phyloP scores from a whole-genome alignment of 2,888 invertebrate genomes.

The Zaprionus obscuricornis region DNA sequence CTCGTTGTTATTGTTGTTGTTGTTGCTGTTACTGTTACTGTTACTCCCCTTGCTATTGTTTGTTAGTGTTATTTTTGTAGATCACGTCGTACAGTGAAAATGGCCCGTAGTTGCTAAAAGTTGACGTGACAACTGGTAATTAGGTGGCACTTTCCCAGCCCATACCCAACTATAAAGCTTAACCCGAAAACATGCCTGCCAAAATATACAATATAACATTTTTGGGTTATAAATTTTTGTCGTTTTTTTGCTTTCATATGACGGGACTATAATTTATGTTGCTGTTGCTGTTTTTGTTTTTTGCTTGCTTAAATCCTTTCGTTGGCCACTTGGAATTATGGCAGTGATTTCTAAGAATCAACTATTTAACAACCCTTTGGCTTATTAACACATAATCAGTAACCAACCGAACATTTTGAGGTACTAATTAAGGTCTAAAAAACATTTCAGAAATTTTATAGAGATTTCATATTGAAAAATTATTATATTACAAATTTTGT shows the following conservation, averaged over 20 bases:
- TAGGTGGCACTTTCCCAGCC: constrained; percentile 7
- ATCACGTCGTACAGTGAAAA: no score
- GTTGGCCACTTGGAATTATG: neutral
- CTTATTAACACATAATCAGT: constrained; percentile 42
- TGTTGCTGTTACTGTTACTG: no score
- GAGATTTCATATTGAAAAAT: no score
- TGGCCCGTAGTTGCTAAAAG: no score
- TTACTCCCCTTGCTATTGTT: no score
- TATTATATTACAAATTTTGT: no score
- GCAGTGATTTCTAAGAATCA: constrained; percentile 16
- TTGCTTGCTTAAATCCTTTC: neutral
- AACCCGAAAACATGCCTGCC: neutral
- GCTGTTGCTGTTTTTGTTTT: no score
- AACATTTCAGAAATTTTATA: no score
- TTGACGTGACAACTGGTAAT: constrained; percentile 29
- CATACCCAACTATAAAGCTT: neutral
- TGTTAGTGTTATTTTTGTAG: no score
- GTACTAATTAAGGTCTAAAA: constrained; percentile 6
- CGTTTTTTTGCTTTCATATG: no score
- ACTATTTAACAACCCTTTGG: constrained; percentile 26
- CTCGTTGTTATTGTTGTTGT: neutral
- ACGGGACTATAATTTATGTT: constrained; percentile 1
- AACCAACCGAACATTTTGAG: neutral
- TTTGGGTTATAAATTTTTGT: no score
- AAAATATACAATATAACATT: constrained; percentile 2